Evolutionary conservation across 2,888 invertebrate species (phyloP).

Genomic region (Celastrina argiolus): DNA sequence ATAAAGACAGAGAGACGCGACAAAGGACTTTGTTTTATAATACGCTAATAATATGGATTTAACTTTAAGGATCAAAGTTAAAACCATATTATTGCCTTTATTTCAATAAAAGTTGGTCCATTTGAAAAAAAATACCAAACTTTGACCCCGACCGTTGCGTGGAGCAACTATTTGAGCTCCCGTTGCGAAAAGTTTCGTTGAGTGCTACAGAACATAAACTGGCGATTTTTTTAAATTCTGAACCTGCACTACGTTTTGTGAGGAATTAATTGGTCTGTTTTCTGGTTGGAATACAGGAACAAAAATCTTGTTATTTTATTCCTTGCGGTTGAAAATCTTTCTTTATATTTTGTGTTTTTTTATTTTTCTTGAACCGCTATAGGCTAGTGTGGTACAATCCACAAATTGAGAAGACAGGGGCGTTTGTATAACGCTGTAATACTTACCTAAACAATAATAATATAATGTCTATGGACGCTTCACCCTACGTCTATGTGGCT

Average conservation of each 20-base stretch:
- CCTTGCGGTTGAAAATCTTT: neutral
- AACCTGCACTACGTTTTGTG: neutral
- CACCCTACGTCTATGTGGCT: too few relatives aligned
- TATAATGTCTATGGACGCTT: too few relatives aligned
- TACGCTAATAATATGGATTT: too few relatives aligned
- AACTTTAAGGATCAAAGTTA: too few relatives aligned
- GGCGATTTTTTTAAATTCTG: neutral
- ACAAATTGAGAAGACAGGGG: too few relatives aligned
- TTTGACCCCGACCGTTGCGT: neutral
- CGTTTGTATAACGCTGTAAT: too few relatives aligned
- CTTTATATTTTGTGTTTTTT: neutral
- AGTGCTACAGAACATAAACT: neutral
- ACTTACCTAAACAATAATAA: too few relatives aligned
- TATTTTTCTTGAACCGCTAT: neutral
- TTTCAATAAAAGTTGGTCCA: neutral
- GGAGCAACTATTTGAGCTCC: neutral
- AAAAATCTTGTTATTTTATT: neutral
- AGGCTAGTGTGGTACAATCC: neutral
- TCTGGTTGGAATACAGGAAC: neutral
- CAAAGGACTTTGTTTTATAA: too few relatives aligned
- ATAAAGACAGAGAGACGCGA: too few relatives aligned
- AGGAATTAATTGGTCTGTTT: slow-evolving; percentile 1
- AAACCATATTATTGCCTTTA: too few relatives aligned
- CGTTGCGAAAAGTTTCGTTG: slow-evolving; percentile 2
- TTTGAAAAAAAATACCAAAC: neutral